Percentiles rank a stretch among this genome's conserved stretches.
Evolutionary conservation across 1,140 invertebrate species (phyloP).

Genomic region (Drosophila ironensis): DNA sequence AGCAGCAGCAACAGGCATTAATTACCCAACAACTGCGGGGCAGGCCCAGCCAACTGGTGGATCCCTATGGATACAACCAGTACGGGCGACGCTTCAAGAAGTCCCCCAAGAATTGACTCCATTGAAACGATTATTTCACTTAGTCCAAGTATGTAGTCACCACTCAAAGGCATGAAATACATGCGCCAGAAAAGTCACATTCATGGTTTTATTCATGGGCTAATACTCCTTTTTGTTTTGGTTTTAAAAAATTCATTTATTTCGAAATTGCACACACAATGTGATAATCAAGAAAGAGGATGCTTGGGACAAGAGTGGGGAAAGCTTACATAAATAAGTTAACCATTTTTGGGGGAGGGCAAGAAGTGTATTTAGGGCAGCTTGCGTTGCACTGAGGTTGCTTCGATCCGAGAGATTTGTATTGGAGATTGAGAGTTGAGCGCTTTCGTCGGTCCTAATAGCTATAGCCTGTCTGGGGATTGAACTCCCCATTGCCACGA

Average conservation of each 20-base stretch:
- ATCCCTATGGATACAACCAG: constrained; percentile 72
- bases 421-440: background rate
- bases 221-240: background rate
- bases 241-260: constrained; percentile 21
- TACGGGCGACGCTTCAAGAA: constrained; percentile 79
- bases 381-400: constrained; percentile 54
- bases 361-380: constrained; percentile 59
- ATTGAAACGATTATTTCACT: constrained; percentile 24
- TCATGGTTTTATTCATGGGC: background rate
- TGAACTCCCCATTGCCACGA: constrained; percentile 73
- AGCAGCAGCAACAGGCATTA: constrained; percentile 70
- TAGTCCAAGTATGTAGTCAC: constrained; percentile 53
- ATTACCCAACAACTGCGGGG: constrained; percentile 70
- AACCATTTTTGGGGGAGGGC: constrained; percentile 8
- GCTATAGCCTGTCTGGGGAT: constrained; percentile 78
- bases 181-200: constrained; percentile 60
- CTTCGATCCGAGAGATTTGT: constrained; percentile 33
- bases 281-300: background rate
- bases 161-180: constrained; percentile 77
- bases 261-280: constrained; percentile 23
- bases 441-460: constrained; percentile 45
- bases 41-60: constrained; percentile 70
- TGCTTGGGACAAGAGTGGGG: background rate
- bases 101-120: constrained; percentile 46
- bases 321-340: constrained; percentile 43